phyloP scores from a whole-genome alignment of 2,888 invertebrate species.

The Lissocephala sabroskyi region DNA sequence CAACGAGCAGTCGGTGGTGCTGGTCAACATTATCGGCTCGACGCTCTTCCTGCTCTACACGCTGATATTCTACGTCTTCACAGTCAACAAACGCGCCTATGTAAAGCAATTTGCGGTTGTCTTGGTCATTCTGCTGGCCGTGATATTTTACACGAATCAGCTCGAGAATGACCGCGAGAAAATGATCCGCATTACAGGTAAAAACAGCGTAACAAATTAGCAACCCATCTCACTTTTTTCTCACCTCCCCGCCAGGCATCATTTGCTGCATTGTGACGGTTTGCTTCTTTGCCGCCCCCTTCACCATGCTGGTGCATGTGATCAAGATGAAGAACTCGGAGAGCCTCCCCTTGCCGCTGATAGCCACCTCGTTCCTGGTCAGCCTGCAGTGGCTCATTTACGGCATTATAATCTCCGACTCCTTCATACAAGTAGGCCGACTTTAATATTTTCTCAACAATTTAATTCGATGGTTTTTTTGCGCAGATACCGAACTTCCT shows the following conservation, averaged over 20 bases:
- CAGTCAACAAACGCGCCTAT: conserved; percentile 79
- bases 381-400: conserved; percentile 89
- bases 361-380: conserved; percentile 86
- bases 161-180: conserved; percentile 74
- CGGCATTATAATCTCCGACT: conserved; percentile 84
- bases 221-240: too few relatives aligned
- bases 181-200: conserved; percentile 79
- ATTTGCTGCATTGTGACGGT: conserved; percentile 83
- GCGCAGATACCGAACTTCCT: conserved; percentile 86
- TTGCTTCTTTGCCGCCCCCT: conserved; percentile 86
- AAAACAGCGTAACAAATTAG: conserved; percentile 15
- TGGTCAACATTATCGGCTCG: conserved; percentile 84
- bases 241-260: conserved; percentile 76
- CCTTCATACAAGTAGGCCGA: conserved; percentile 82
- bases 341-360: conserved; percentile 90
- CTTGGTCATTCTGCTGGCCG: conserved; percentile 74
- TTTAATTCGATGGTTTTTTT: conserved; percentile 15
- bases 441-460: neutral
- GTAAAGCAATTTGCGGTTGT: conserved; percentile 77
- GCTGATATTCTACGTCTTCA: conserved; percentile 81
- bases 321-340: conserved; percentile 85
- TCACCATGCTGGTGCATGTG: conserved; percentile 86
- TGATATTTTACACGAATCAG: conserved; percentile 76
- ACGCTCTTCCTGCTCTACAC: conserved; percentile 81
- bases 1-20: conserved; percentile 79